A percentile compares a stretch with the other conserved stretches of the same genome.
Evolutionary conservation across 1,140 invertebrate genomes (phyloP).

Genomic region (Pygmarrhopalites habei): DNA sequence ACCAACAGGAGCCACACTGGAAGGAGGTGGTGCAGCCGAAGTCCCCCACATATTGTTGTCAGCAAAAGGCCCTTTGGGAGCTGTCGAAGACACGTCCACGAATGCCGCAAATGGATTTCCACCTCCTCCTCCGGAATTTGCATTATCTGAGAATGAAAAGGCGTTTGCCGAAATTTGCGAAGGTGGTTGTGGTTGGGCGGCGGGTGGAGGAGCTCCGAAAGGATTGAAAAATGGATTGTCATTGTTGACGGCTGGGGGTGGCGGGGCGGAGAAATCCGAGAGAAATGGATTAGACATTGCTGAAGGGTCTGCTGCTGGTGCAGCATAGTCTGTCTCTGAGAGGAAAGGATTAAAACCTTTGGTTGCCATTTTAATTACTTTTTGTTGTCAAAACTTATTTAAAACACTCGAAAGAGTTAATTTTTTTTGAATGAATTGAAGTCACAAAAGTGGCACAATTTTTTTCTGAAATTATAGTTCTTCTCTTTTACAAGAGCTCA

Average conservation of each 20-base stretch:
- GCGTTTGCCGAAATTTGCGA: not conserved
- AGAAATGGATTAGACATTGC: slow-evolving; percentile 33
- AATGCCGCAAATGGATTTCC: slow-evolving; percentile 40
- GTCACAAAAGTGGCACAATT: slow-evolving; percentile 25
- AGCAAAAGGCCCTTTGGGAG: slow-evolving; percentile 17
- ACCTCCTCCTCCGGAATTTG: not conserved
- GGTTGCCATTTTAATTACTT: slow-evolving; percentile 12
- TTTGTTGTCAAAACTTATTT: not conserved
- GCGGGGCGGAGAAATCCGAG: slow-evolving; percentile 36
- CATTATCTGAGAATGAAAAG: not conserved
- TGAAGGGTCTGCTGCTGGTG: slow-evolving; percentile 10
- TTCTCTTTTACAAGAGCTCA: slow-evolving; percentile 36
- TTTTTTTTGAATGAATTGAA: no score
- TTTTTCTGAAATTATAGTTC: no score
- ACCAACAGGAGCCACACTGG: not conserved
- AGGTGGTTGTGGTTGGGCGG: not conserved
- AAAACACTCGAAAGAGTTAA: not conserved
- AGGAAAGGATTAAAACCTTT: slow-evolving; percentile 60
- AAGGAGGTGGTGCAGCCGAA: not conserved
- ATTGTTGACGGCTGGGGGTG: slow-evolving; percentile 25
- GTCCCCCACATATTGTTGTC: not conserved
- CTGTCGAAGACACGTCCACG: slow-evolving; percentile 8
- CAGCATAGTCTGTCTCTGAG: slow-evolving; percentile 43
- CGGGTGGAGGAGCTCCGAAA: not conserved
- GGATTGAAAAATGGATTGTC: slow-evolving; percentile 14